Evolutionary conservation across 2,888 invertebrate genomes (phyloP), one percentile per base, ranked within the genome.

Genomic region (Drosophila recens): DNA sequence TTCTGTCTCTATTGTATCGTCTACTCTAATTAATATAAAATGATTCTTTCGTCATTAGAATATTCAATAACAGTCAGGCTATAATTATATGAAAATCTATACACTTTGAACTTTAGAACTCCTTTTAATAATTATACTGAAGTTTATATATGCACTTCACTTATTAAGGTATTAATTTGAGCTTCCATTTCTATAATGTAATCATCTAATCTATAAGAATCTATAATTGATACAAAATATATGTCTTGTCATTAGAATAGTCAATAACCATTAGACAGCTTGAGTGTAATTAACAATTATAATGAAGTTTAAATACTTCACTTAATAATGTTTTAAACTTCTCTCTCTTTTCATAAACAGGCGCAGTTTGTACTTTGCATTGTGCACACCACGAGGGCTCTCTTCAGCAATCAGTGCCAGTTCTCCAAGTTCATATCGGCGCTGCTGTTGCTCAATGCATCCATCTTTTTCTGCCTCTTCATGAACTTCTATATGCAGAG

Each of bases 401-500:
- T 93, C 58, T 87, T 92, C 81, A 90, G 90, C 67, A 90, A 89
- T 45, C 91, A 92, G 74, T 93, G 93, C 70, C 91, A 92, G 74
- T 93, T 93, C 80, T 93, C 93, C 15, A 92, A 92, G 79, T 93
- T 97, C 82, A 95, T 97, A 67, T 97, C 97, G 2, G 94, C 94
- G 2, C 94, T 97, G 20, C 93, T 97, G 78, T 95, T 96, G 58
- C 93, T 97, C 10, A 97, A 97, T 91, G 96, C 97, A 6, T 94
- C 95, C 38, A 97, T 98, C 89, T 98, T 98, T 94, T 97, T 98
- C 93, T 95, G 94, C 15, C 95, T 98, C 66, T 98, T 98, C 94
- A 96, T 95, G 89, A 96, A 98, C 93, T 98, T 98, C 94, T 98
- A 98, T 93, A 94, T 96, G 79, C 96, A 96, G 91, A 96, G 97